A percentile compares a stretch with the other conserved stretches of the same genome.
These are phyloP conservation scores for Pantelozetes paolii DNA, from an alignment of 2,888 invertebrate species.

Conservation along the genomic window DNA sequence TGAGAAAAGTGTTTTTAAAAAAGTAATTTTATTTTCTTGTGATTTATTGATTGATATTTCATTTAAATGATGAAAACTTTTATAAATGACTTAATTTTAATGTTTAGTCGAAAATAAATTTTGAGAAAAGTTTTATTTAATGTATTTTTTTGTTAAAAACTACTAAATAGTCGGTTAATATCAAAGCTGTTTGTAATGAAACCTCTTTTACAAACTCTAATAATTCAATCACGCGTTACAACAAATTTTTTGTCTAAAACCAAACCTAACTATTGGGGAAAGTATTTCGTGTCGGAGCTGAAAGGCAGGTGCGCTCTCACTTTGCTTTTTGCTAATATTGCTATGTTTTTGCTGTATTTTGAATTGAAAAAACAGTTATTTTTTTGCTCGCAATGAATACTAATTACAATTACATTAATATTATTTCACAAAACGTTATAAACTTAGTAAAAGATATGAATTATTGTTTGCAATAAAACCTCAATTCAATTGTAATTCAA, in stretches of 20 bases:
- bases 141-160: too few species aligned
- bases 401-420: constrained; percentile 16
- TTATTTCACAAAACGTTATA: background rate
- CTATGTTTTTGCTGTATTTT: background rate
- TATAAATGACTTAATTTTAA: too few species aligned
- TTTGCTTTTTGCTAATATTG: background rate
- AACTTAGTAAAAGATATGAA: too few species aligned
- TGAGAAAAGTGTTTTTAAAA: too few species aligned
- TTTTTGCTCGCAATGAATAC: background rate
- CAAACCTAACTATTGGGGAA: constrained; percentile 1
- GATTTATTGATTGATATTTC: too few species aligned
- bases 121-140: too few species aligned
- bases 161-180: background rate
- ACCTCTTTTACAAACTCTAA: background rate
- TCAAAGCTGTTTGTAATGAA: constrained; percentile 6
- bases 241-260: background rate
- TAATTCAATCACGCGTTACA: constrained; percentile 23
- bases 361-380: background rate
- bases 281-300: constrained; percentile 13
- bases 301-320: constrained; percentile 24
- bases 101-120: too few species aligned
- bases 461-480: too few species aligned
- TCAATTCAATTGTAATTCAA: too few species aligned
- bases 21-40: too few species aligned
- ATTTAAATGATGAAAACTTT: too few species aligned